Base-by-base conservation (phyloP, 2,888 invertebrate genomes). In the Drosophila rellima region DNA sequence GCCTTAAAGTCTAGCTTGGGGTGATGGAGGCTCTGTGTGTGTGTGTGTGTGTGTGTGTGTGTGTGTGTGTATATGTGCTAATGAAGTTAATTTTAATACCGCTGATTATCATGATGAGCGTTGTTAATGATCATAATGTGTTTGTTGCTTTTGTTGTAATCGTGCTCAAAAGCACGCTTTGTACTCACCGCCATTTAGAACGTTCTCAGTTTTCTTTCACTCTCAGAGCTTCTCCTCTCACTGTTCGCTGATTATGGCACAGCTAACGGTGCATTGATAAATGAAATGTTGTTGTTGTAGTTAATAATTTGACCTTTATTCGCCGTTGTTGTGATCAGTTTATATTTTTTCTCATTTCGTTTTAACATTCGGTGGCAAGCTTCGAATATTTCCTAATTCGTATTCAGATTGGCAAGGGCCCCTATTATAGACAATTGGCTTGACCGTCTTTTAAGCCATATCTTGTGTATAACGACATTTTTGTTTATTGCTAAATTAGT, bases 291-390 rank as follows among this genome's bases (percentile, higher is more conserved):
- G 2, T 61, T 70, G 60, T 69, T 82, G 50, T 59, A 72, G 74
- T 86, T 88, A 88, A 86, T 71, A 88, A 90, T 75, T 83, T 90
- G 90, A 85, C 89, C 90, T 87, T 85, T 84, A 82, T 86, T 77
- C n/a, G 66, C 70, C 59, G 64, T 67, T 81, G 70, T 78, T 62
- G 35, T 31, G 18, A 60, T 47, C 39, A 40, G 67, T 56, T 66
- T 69, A 47, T 71, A 47, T 71, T 42, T 45, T 20, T 8, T 52
- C 40, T 15, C 47, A 40, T 65, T 63, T 77, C n/a, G 35, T 35
- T 66, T 74, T 70, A 74, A 51, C 39, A 62, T 62, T 74, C 61
- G 71, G 70, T 80, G 80, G 82, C 79, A 75, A 56, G 50, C 48
- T 59, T 62, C 44, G 40, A 70, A 45, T 59, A 66, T 88, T 85